phyloP scores from a whole-genome alignment of 53 echinoderm and acorn worm genomes.

The Holothuria scabra region DNA sequence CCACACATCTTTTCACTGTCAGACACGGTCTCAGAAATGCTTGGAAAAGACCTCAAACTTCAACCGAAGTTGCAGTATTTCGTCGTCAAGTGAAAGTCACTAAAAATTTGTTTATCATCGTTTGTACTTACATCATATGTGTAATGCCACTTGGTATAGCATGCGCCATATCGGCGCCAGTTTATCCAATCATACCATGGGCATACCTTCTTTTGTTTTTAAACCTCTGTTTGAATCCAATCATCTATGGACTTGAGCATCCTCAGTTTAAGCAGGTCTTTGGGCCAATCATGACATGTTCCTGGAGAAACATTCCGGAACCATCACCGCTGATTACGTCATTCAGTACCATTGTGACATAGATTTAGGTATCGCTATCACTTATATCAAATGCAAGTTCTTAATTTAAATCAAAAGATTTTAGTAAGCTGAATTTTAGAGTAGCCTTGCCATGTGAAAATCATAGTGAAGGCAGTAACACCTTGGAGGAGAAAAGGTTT shows the following conservation, averaged over 20 bases:
- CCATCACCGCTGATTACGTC: slow-evolving; percentile 19
- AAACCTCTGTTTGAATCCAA: slow-evolving; percentile 15
- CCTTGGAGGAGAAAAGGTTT: too few species aligned
- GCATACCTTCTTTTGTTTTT: background rate
- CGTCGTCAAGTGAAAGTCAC: slow-evolving; percentile 13
- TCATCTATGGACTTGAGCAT: slow-evolving; percentile 75
- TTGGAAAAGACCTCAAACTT: background rate
- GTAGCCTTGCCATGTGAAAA: too few species aligned
- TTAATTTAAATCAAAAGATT: too few species aligned
- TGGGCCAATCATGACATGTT: slow-evolving; percentile 50
- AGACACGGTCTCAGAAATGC: background rate
- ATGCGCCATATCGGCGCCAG: background rate
- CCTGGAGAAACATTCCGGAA: slow-evolving; percentile 53
- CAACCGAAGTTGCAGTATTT: background rate
- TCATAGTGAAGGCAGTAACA: too few species aligned
- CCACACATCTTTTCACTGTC: background rate
- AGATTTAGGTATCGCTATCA: too few species aligned
- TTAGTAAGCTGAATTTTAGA: too few species aligned
- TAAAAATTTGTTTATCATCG: slow-evolving; percentile 3
- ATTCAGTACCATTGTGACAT: too few species aligned
- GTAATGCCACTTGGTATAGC: slow-evolving; percentile 1
- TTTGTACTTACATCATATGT: slow-evolving; percentile 18
- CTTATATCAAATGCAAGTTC: too few species aligned
- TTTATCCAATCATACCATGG: slow-evolving; percentile 13
- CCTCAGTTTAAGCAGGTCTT: slow-evolving; percentile 78